These are phyloP conservation scores for Discoglossus pictus DNA, from an alignment of 2,797 vertebrate genomes.

Conservation along the genomic window DNA sequence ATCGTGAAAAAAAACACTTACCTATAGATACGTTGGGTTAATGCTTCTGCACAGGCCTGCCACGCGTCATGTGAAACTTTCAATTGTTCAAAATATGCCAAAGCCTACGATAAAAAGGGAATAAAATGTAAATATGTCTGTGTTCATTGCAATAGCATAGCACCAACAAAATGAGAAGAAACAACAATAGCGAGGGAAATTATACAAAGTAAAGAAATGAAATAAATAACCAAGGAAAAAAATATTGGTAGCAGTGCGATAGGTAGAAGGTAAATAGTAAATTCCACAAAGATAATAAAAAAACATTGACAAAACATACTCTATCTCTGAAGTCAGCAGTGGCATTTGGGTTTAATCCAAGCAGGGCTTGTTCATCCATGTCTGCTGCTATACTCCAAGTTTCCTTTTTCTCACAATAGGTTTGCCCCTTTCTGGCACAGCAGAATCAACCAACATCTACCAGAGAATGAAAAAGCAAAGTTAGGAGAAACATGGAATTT, in stretches of 20 bases:
- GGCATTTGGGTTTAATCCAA: constrained; percentile 95
- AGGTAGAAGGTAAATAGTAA: background rate
- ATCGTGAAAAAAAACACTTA: too few species aligned
- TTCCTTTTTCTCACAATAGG: constrained; percentile 69
- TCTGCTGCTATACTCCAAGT: constrained; percentile 76
- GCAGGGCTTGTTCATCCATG: constrained; percentile 98
- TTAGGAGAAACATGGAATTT: constrained; percentile 46
- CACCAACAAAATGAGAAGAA: too few species aligned
- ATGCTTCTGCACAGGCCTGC: constrained; percentile 93
- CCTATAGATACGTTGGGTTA: constrained; percentile 91
- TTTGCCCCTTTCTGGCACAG: constrained; percentile 69
- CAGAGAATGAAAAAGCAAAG: constrained; percentile 53
- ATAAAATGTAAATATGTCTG: background rate
- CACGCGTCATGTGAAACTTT: constrained; percentile 95
- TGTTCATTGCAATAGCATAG: too few species aligned
- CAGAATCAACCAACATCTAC: constrained; percentile 80
- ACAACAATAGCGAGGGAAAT: too few species aligned
- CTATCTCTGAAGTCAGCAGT: constrained; percentile 92
- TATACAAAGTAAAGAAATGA: background rate
- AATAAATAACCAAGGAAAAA: background rate
- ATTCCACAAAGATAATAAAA: constrained; percentile 31
- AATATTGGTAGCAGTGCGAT: background rate
- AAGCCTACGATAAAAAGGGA: constrained; percentile 75
- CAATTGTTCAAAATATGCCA: constrained; percentile 95
- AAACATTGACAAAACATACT: constrained; percentile 70